These are phyloP conservation scores for Ruditapes philippinarum DNA, from an alignment of 1,140 invertebrate species.

Conservation along the genomic window DNA sequence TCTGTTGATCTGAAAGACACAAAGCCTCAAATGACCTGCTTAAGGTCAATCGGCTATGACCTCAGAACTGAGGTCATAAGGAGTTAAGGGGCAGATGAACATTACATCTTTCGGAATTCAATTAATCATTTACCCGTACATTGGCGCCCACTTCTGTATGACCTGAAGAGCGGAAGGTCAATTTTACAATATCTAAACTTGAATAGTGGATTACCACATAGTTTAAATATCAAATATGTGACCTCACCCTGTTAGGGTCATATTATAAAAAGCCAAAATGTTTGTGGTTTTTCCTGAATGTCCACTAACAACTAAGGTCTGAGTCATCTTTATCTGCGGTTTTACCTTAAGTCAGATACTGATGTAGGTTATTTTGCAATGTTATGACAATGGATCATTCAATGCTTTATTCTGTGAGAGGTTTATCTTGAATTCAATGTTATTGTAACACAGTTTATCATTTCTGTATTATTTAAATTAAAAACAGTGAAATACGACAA, in stretches of 20 bases:
- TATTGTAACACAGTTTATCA: too few species aligned
- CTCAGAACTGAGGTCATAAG: not conserved
- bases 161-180: slow-evolving; percentile 34
- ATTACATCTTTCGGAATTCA: not conserved
- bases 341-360: too few species aligned
- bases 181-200: slow-evolving; percentile 18
- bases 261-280: not conserved
- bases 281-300: not conserved
- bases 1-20: too few species aligned
- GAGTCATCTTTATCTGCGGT: too few species aligned
- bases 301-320: too few species aligned
- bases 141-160: not conserved
- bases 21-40: not conserved
- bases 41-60: not conserved
- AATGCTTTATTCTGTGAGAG: too few species aligned
- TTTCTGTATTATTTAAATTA: too few species aligned
- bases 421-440: too few species aligned
- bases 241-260: not conserved
- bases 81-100: not conserved
- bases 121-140: not conserved
- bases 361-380: too few species aligned
- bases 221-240: not conserved
- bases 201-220: not conserved
- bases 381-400: too few species aligned
- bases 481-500: too few species aligned